A percentile compares a stretch with the other conserved stretches of the same genome.
phyloP scores from a whole-genome alignment of 2,113 vertebrate genomes.

The Varanus salvator region DNA sequence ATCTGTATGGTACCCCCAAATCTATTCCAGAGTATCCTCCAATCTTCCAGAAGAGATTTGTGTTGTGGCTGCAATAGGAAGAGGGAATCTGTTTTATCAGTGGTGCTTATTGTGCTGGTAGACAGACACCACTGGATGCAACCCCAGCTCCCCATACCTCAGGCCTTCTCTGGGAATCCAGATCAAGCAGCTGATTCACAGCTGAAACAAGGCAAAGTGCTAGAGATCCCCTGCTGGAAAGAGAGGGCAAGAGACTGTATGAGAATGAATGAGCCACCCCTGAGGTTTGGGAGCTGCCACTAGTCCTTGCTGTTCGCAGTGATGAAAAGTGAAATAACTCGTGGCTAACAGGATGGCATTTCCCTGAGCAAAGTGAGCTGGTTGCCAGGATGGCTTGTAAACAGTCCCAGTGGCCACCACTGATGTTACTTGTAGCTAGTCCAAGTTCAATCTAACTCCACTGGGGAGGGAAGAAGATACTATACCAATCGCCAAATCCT shows the following conservation, averaged over 20 bases:
- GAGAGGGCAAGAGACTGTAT: too few relatives aligned
- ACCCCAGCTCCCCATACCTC: too few relatives aligned
- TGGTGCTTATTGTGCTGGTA: neutral
- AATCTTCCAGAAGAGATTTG: neutral
- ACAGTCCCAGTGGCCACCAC: neutral
- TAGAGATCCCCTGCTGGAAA: too few relatives aligned
- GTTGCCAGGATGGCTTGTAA: neutral
- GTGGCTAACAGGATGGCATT: too few relatives aligned
- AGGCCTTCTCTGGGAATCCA: too few relatives aligned
- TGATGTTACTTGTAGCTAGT: neutral
- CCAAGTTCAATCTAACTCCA: too few relatives aligned
- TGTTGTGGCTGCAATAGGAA: neutral
- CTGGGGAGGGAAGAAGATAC: neutral
- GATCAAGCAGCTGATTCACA: too few relatives aligned
- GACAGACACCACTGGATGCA: neutral
- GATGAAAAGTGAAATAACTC: too few relatives aligned
- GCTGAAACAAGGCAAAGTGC: too few relatives aligned
- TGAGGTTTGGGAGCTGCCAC: too few relatives aligned
- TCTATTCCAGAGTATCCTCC: neutral
- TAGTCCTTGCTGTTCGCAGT: too few relatives aligned
- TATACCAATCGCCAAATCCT: neutral
- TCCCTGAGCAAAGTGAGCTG: neutral
- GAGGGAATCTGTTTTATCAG: neutral
- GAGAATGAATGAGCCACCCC: too few relatives aligned
- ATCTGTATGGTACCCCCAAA: neutral